Evolutionary conservation across 2,113 vertebrate species (phyloP).

Genomic region (Nicator chloris): DNA sequence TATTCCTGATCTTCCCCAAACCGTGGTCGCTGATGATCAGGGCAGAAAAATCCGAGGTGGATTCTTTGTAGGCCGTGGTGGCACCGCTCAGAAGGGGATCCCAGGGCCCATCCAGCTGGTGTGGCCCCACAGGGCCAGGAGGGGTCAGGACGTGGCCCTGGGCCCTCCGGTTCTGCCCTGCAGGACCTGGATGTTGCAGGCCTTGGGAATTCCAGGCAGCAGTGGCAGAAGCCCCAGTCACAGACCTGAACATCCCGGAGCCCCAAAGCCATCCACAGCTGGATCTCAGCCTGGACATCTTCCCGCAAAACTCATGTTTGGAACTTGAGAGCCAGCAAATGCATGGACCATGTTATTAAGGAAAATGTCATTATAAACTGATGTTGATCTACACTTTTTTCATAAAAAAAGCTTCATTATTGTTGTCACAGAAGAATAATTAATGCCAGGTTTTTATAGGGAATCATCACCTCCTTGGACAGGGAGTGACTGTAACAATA

Average conservation of each 20-base stretch:
- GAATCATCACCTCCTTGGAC: neutral
- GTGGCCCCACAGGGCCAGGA: accelerated
- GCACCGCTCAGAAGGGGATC: neutral
- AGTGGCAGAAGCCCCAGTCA: neutral
- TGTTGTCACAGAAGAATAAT: neutral
- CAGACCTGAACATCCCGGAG: accelerated
- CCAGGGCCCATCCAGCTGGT: neutral
- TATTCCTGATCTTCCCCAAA: neutral
- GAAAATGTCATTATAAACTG: neutral
- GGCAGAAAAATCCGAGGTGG: neutral
- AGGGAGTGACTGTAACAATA: neutral
- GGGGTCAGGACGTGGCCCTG: neutral
- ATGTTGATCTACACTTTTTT: neutral
- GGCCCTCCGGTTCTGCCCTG: neutral
- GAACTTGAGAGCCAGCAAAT: neutral
- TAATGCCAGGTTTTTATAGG: neutral
- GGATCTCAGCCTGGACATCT: neutral
- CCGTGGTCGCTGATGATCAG: neutral
- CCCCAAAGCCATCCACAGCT: neutral
- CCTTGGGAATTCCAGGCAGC: neutral
- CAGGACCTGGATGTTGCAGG: accelerated
- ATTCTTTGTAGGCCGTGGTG: accelerated
- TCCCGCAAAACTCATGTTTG: neutral
- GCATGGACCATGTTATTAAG: neutral
- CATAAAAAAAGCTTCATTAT: neutral